Percentiles rank a stretch among this genome's conserved stretches.
Conservation (phyloP, 2,113 vertebrate species). For the Serinus canaria region DNA sequence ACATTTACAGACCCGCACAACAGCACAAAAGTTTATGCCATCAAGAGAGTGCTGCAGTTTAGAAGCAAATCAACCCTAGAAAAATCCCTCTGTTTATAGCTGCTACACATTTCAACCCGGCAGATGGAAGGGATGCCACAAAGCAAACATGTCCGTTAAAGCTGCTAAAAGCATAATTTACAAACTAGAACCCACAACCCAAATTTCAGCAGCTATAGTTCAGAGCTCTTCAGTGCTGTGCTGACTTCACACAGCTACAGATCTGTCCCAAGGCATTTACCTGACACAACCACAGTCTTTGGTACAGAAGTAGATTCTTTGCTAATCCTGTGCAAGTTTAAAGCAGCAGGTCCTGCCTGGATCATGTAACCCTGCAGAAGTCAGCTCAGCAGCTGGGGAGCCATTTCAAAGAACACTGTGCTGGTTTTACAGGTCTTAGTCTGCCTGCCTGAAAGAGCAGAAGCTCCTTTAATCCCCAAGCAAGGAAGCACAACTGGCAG, state of each 20-base stretch:
- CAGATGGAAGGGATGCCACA: slow-evolving; percentile 15
- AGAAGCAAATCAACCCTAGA: not conserved
- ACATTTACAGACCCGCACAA: not conserved
- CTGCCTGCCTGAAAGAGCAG: not conserved
- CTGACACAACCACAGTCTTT: not conserved
- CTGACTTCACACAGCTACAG: not conserved
- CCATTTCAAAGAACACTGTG: not conserved
- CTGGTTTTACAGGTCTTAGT: slow-evolving; percentile 17
- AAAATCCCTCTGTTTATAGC: slow-evolving; percentile 3
- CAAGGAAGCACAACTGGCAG: not conserved
- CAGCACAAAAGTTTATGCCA: not conserved
- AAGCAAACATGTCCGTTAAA: not conserved
- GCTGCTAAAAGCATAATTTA: not conserved
- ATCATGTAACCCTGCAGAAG: not conserved
- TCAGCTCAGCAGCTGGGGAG: not conserved
- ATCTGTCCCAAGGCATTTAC: not conserved
- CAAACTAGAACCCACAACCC: not conserved
- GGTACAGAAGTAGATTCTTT: not conserved
- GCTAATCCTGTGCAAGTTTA: not conserved
- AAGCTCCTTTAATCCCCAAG: not conserved
- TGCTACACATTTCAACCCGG: not conserved
- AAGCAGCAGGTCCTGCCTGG: not conserved
- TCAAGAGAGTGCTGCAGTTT: not conserved
- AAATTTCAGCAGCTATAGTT: not conserved
- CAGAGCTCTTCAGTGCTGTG: not conserved